Base-by-base conservation (phyloP, 2,888 invertebrate species). In the Suillia variegata region DNA sequence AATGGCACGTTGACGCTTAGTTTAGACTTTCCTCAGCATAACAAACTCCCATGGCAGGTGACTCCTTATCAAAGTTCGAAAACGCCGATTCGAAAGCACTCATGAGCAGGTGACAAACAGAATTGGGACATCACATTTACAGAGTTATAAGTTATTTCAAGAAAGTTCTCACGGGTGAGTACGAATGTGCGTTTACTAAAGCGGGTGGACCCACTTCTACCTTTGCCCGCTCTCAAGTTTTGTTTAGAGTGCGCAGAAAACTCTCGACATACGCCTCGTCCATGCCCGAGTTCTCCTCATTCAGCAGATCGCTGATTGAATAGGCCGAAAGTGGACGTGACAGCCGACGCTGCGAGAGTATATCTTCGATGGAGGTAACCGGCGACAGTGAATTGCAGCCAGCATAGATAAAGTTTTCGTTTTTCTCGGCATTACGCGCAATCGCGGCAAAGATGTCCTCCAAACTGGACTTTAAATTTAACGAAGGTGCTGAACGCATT, bases 241-340 rank as follows among this genome's bases (percentile, higher is more conserved):
- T 64, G 52, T 70, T 67, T 12, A 70, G 59, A 31, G 63, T 62
- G 24, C 67, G 64, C 33, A 72, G 61, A 31, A 74, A 64, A 22
- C 64, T 73, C 20, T 79, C 77, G 33, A 77, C 64, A 53, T 67
- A 75, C 21, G 71, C 58, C 54, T 69, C 70, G 10, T 78, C 77
- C 61, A 69, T 24, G 49, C 53, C 58, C 2, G 60, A 17, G 50
- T 70, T 70, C 63, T 78, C 78, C 60, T 80, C 80, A 60, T 75
- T 77, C 33, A 82, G 70, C 62, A 82, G 73, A 70, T 82, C 82
- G 50, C 80, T 80, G 64, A 82, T 82, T 62, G 82, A 82, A 66
- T 82, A 82, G 13, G 80, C 80, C 17, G 82, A 82, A 13, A 82
- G 61, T 0, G 80, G 77, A 0, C 80, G 66, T 1, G 82, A 82